A percentile compares a stretch with the other conserved stretches of the same genome.
Conservation (phyloP, 2,888 invertebrate species). For the Drosophila cyrtoloma region DNA sequence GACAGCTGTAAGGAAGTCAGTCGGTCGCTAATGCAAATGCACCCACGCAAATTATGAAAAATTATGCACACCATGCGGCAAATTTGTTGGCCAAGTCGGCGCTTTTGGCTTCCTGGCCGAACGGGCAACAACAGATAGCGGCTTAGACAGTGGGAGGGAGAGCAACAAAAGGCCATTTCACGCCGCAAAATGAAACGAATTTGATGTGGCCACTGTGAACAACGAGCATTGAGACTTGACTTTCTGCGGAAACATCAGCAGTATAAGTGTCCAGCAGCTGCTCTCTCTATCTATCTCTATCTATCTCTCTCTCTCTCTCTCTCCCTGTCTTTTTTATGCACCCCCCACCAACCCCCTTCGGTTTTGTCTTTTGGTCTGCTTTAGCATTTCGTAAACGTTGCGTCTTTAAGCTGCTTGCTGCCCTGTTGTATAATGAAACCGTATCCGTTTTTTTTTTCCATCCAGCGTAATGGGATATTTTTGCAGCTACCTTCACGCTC, state of each 20-base stretch:
- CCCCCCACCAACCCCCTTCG: neutral
- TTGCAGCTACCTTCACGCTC: constrained; percentile 48
- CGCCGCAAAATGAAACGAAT: constrained; percentile 79
- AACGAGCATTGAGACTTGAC: constrained; percentile 44
- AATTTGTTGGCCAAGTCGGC: constrained; percentile 37
- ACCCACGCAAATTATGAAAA: constrained; percentile 80
- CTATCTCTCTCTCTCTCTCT: constrained; percentile 1
- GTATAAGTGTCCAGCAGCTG: constrained; percentile 14
- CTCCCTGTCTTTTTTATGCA: neutral
- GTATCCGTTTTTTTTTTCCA: constrained; percentile 47
- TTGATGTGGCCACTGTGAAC: constrained; percentile 68
- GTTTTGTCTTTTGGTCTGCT: constrained; percentile 29
- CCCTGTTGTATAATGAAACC: constrained; percentile 63
- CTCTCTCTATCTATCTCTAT: neutral
- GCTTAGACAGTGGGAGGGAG: neutral
- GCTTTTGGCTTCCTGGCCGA: constrained; percentile 53
- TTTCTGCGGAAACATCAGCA: constrained; percentile 70
- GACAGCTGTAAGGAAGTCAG: constrained; percentile 78
- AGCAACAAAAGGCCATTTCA: constrained; percentile 75
- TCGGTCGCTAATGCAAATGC: constrained; percentile 69
- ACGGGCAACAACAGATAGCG: neutral
- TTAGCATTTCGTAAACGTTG: constrained; percentile 63
- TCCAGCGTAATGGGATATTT: constrained; percentile 74
- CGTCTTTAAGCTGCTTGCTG: constrained; percentile 37
- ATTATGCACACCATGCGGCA: constrained; percentile 72